phyloP scores from a whole-genome alignment of 2,113 vertebrate species.

The Myiozetetes cayanensis region DNA sequence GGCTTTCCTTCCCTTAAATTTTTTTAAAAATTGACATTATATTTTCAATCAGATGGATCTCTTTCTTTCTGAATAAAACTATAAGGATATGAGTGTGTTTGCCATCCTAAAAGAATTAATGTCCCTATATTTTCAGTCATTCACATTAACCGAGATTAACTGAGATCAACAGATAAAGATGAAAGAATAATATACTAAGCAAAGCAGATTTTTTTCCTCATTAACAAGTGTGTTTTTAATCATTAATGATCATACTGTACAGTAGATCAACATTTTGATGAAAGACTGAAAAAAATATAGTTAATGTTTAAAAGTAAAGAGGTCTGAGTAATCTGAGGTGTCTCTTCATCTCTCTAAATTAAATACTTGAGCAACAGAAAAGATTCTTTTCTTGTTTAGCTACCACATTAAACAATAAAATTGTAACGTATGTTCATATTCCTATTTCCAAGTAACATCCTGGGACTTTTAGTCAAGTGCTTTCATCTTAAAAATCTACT shows the following conservation, averaged over 20 bases:
- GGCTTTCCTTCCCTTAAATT: not conserved
- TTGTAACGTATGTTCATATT: not conserved
- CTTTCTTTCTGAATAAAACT: not conserved
- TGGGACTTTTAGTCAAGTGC: not conserved
- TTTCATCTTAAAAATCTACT: not conserved
- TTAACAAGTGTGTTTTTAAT: not conserved
- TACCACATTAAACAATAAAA: not conserved
- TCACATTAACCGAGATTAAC: not conserved
- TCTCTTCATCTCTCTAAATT: not conserved
- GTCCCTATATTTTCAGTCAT: not conserved
- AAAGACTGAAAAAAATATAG: not conserved
- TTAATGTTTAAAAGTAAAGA: not conserved
- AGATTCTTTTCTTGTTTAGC: not conserved
- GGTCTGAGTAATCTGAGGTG: not conserved
- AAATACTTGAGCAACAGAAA: not conserved
- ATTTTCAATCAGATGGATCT: not conserved
- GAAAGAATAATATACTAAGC: not conserved
- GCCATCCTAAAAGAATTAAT: not conserved
- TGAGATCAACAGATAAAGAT: not conserved
- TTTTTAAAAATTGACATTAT: not conserved
- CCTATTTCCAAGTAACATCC: not conserved
- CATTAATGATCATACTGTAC: not conserved
- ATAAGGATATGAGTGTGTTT: not conserved
- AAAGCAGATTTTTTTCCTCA: not conserved
- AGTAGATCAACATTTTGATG: not conserved